Conservation (phyloP, 2,888 invertebrate species). For the Gortyna flavago region DNA sequence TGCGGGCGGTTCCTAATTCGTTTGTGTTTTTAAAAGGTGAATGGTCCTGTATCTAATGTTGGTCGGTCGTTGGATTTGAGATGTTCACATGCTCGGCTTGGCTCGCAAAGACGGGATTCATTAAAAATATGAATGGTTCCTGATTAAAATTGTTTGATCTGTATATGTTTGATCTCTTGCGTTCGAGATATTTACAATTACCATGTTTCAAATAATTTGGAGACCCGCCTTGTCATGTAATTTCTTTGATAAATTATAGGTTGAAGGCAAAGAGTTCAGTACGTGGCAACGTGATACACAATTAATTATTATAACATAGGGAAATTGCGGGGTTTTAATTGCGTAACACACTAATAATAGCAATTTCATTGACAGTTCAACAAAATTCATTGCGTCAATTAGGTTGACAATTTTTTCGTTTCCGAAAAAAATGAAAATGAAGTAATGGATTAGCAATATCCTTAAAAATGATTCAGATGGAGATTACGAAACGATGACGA, state of each 20-base stretch:
- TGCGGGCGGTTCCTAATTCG: conserved; percentile 80
- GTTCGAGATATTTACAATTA: conserved; percentile 58
- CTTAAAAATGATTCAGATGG: background rate
- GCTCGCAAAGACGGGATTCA: conserved; percentile 71
- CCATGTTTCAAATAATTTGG: conserved; percentile 20
- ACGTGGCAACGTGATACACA: background rate
- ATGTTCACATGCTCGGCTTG: conserved; percentile 78
- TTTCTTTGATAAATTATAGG: conserved; percentile 16
- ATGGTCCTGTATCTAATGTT: conserved; percentile 68
- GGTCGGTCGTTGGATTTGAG: conserved; percentile 67
- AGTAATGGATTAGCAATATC: background rate
- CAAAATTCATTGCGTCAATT: background rate
- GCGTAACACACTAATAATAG: background rate
- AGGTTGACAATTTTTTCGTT: background rate
- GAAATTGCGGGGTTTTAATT: background rate
- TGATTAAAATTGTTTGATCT: conserved; percentile 71
- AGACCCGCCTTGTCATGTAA: conserved; percentile 6
- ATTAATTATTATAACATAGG: background rate
- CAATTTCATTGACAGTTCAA: background rate
- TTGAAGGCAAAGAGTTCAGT: background rate
- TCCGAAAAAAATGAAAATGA: too few relatives aligned
- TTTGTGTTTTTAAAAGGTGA: conserved; percentile 77
- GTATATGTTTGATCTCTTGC: conserved; percentile 65
- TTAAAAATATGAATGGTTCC: conserved; percentile 72
- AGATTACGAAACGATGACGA: background rate